Percentiles rank a stretch among this genome's conserved stretches.
Evolutionary conservation across 37 sponge, comb jelly and placozoan species (phyloP).

Genomic region (Cladorhizidae sp.): DNA sequence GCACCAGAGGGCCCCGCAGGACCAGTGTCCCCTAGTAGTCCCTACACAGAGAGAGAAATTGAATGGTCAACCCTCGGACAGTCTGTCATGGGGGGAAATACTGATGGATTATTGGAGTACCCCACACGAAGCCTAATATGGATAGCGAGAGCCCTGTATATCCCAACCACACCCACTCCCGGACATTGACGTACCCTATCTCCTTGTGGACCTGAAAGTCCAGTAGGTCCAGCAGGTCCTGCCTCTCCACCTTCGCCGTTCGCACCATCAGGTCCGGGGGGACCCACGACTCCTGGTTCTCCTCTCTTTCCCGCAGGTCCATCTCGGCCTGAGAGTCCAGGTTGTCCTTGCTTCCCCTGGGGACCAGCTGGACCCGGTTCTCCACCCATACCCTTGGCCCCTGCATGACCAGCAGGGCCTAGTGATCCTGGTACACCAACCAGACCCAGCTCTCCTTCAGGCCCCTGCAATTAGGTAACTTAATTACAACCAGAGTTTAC

Average conservation of each 20-base stretch:
- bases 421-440: conserved; percentile 60
- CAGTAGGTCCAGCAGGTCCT: conserved; percentile 47
- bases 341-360: conserved; percentile 45
- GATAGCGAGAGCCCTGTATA: too few relatives aligned
- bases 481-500: background rate
- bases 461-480: conserved; percentile 38
- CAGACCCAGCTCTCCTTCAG: conserved; percentile 67
- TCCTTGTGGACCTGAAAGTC: conserved; percentile 46
- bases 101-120: too few relatives aligned
- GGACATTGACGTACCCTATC: conserved; percentile 15
- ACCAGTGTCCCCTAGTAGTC: conserved; percentile 47
- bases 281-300: conserved; percentile 26
- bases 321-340: conserved; percentile 30
- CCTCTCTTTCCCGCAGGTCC: conserved; percentile 51
- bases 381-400: conserved; percentile 57
- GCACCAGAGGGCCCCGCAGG: conserved; percentile 41
- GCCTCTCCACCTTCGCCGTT: conserved; percentile 24
- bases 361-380: conserved; percentile 54
- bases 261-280: conserved; percentile 41
- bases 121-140: too few relatives aligned
- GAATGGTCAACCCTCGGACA: background rate
- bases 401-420: conserved; percentile 61
- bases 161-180: too few relatives aligned
- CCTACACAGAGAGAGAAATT: conserved; percentile 26
- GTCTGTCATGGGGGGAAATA: too few relatives aligned